Evolutionary conservation across 2,888 invertebrate species (phyloP).

Genomic region (Crematogaster levior): DNA sequence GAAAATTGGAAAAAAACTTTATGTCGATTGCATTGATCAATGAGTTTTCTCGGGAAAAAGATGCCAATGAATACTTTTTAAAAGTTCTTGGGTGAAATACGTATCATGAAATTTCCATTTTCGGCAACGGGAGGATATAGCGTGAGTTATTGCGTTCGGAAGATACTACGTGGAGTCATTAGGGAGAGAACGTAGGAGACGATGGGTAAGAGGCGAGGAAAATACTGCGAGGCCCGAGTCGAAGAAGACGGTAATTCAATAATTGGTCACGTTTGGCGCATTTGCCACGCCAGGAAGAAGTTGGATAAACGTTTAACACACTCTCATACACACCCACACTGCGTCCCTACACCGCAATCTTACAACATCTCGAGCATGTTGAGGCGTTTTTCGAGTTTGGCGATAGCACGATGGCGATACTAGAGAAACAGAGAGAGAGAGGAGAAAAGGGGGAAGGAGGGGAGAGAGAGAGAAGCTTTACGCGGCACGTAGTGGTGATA

Average conservation of each 20-base stretch:
- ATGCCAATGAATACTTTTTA: background rate
- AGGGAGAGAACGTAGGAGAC: background rate
- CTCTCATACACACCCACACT: no score
- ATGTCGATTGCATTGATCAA: background rate
- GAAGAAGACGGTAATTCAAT: constrained; percentile 43
- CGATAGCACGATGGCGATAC: background rate
- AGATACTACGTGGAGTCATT: background rate
- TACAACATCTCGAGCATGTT: constrained; percentile 54
- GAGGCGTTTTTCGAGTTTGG: constrained; percentile 34
- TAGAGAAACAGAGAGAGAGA: no score
- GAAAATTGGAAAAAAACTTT: background rate
- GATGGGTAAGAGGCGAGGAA: background rate
- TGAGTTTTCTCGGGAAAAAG: background rate
- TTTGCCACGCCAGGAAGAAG: constrained; percentile 47
- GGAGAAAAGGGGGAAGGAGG: no score
- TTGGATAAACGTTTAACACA: constrained; percentile 56
- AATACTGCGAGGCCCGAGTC: background rate
- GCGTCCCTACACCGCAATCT: constrained; percentile 21
- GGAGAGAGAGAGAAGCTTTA: background rate
- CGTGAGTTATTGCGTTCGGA: constrained; percentile 30
- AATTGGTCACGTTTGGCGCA: constrained; percentile 65
- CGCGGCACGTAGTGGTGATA: constrained; percentile 64
- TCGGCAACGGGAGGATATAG: background rate
- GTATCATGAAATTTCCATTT: background rate
- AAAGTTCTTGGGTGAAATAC: no score